Evolutionary conservation across 1,140 invertebrate genomes (phyloP).

Genomic region (Anoplolepis gracilipes): DNA sequence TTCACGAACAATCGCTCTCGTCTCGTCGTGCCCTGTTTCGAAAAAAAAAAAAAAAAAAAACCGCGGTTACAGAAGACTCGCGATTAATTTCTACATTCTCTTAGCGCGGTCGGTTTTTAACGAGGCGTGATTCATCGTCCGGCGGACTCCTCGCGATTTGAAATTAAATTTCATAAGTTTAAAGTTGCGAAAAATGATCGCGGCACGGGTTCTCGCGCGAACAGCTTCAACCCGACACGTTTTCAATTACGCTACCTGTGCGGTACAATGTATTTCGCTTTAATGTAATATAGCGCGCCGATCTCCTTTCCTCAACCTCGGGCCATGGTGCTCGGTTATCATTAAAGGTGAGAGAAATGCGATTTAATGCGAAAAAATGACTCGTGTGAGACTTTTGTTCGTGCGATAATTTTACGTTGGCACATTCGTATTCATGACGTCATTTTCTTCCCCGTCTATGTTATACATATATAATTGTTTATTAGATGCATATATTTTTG

Average conservation of each 20-base stretch:
- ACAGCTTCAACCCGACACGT: constrained; percentile 61
- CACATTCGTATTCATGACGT: constrained; percentile 1
- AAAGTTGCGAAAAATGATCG: constrained; percentile 62
- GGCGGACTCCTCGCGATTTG: constrained; percentile 36
- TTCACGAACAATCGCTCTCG: not conserved
- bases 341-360: constrained; percentile 42
- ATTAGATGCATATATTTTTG: not conserved
- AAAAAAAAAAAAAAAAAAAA: too few relatives aligned
- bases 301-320: constrained; percentile 24
- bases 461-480: not conserved
- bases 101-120: constrained; percentile 37
- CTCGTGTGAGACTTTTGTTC: not conserved
- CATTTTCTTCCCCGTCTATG: not conserved
- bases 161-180: constrained; percentile 63
- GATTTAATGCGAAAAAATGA: constrained; percentile 55
- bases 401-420: constrained; percentile 10
- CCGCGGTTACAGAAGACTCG: not conserved
- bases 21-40: not conserved
- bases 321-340: constrained; percentile 25
- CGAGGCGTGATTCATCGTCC: constrained; percentile 38
- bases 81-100: constrained; percentile 42
- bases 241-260: constrained; percentile 57
- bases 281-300: constrained; percentile 46
- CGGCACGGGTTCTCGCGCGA: constrained; percentile 32
- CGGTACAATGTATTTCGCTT: constrained; percentile 60